Conservation (phyloP, 2,797 vertebrate species). For the Platyrinchus mystaceus region DNA sequence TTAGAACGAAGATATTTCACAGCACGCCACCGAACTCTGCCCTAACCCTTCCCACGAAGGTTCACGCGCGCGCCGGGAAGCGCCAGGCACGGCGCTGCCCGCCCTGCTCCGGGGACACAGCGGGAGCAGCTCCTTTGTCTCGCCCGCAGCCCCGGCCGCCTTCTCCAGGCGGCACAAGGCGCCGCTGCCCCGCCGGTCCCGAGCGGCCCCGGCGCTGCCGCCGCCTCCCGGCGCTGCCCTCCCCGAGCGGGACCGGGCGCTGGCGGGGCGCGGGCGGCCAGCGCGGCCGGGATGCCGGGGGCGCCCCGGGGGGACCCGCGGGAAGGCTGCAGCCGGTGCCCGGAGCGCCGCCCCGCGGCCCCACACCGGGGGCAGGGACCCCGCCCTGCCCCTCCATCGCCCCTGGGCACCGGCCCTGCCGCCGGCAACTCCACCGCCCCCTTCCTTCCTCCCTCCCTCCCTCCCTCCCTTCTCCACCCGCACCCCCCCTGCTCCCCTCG, state of each 20-base stretch:
- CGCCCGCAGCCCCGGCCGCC: background rate
- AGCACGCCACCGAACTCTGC: rapidly evolving
- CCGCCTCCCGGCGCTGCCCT: background rate
- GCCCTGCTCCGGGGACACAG: background rate
- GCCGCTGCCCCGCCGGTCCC: background rate
- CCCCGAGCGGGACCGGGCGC: background rate
- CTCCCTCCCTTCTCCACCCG: background rate
- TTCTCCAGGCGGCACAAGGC: background rate
- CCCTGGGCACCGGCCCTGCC: background rate
- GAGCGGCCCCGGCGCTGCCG: background rate
- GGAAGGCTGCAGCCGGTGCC: background rate
- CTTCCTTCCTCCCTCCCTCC: background rate
- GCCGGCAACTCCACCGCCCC: background rate
- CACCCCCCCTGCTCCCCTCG: background rate
- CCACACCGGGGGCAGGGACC: background rate
- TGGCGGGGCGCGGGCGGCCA: background rate
- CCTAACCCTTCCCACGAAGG: rapidly evolving
- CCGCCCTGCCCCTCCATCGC: background rate
- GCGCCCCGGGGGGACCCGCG: background rate
- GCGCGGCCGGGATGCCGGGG: background rate
- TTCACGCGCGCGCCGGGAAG: background rate
- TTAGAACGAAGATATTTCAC: rapidly evolving
- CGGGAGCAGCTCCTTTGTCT: conserved; percentile 35
- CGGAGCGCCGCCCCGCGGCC: background rate
- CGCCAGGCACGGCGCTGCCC: background rate